These are phyloP conservation scores for Xyrauchen texanus DNA, from an alignment of 2,113 vertebrate genomes.

Conservation along the genomic window DNA sequence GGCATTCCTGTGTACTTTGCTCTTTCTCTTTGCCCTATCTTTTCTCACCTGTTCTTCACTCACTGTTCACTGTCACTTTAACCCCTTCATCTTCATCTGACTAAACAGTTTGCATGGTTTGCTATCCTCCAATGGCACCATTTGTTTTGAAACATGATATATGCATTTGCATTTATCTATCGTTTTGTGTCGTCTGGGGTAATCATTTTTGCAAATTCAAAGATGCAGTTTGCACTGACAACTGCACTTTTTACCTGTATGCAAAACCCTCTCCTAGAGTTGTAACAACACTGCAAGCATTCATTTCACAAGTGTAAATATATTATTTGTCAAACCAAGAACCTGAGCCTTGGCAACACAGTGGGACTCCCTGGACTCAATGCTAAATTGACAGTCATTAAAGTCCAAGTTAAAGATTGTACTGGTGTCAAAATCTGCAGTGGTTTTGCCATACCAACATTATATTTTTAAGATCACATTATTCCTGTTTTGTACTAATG, in stretches of 20 bases:
- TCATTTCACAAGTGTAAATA: slow-evolving; percentile 53
- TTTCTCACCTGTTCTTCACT: neutral
- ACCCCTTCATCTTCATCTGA: neutral
- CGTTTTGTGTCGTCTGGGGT: slow-evolving; percentile 40
- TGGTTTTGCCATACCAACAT: slow-evolving; percentile 50
- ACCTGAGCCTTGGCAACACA: slow-evolving; percentile 66
- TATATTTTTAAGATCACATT: slow-evolving; percentile 39
- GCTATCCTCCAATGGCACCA: slow-evolving; percentile 56
- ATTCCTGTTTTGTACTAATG: slow-evolving; percentile 32
- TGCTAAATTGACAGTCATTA: slow-evolving; percentile 67
- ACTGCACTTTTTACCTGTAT: slow-evolving; percentile 28
- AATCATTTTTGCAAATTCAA: slow-evolving; percentile 40
- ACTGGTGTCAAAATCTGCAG: slow-evolving; percentile 48
- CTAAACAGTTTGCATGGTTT: slow-evolving; percentile 6
- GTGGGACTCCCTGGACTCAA: slow-evolving; percentile 54
- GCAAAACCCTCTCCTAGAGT: slow-evolving; percentile 35
- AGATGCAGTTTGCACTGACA: slow-evolving; percentile 46
- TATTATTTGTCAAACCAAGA: slow-evolving; percentile 58
- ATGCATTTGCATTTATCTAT: slow-evolving; percentile 28
- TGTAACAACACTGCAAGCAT: slow-evolving; percentile 46
- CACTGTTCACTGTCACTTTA: neutral
- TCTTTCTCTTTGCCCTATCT: slow-evolving; percentile 45
- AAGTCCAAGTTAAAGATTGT: slow-evolving; percentile 56
- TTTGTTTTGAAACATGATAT: slow-evolving; percentile 53
- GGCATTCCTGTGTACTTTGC: neutral